Evolutionary conservation across 2,888 invertebrate species (phyloP).

Genomic region (Chouioia cunea): DNA sequence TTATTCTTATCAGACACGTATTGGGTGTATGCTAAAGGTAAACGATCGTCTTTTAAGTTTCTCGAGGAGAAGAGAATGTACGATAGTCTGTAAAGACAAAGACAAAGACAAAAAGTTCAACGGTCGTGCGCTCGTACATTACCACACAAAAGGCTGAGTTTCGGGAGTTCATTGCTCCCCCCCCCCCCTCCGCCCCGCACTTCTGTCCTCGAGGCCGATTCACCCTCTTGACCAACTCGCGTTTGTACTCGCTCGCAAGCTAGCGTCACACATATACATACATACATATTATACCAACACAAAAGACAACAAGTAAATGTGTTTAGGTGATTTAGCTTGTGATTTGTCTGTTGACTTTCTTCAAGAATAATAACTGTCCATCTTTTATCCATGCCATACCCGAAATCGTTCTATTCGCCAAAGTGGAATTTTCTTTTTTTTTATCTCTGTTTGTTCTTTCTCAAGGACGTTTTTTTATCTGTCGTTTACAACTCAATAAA

Average conservation of each 20-base stretch:
- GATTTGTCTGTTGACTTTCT: slow-evolving; percentile 29
- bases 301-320: background rate
- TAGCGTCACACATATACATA: slow-evolving; percentile 17
- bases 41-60: no score
- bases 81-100: no score
- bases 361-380: no score
- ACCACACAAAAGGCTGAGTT: no score
- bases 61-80: no score
- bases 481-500: background rate
- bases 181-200: background rate
- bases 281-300: background rate
- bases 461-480: background rate
- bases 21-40: no score
- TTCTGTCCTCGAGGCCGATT: slow-evolving; percentile 19
- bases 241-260: background rate
- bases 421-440: slow-evolving; percentile 5
- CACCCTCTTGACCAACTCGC: slow-evolving; percentile 6
- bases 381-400: no score
- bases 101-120: no score
- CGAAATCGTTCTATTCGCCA: no score
- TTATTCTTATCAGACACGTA: no score
- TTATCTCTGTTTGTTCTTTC: background rate
- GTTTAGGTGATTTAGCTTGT: slow-evolving; percentile 26
- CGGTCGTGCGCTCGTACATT: no score
- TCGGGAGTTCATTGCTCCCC: slow-evolving; percentile 32